Conservation (phyloP, 2,797 vertebrate species). For the Hydrolagus colliei region DNA sequence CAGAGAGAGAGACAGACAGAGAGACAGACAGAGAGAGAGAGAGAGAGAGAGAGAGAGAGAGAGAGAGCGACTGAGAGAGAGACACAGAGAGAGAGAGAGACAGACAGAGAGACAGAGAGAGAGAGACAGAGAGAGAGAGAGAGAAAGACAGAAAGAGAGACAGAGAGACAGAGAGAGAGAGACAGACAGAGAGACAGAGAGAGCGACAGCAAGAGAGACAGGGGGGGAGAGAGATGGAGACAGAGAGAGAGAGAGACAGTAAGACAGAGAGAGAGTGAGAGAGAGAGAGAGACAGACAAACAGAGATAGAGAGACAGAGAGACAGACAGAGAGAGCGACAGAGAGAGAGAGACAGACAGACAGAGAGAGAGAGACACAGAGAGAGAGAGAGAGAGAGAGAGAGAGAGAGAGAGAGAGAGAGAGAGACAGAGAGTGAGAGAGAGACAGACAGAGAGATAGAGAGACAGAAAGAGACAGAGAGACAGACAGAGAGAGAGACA, state of each 20-base stretch:
- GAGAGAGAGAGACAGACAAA: background rate
- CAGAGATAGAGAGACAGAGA: too few species aligned
- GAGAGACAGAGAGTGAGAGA: too few species aligned
- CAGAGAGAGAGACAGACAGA: background rate
- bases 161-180: background rate
- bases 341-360: background rate
- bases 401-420: too few species aligned
- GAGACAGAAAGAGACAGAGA: background rate
- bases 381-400: too few species aligned
- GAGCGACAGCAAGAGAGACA: background rate
- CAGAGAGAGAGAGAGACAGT: background rate
- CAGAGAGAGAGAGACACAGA: background rate
- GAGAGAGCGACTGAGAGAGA: too few species aligned
- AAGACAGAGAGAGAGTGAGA: background rate
- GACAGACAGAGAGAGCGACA: too few species aligned
- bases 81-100: background rate
- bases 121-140: background rate
- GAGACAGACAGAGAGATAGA: background rate
- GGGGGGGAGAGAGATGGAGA: too few species aligned
- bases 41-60: too few species aligned
- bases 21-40: background rate
- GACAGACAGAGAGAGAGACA: background rate
- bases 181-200: background rate
- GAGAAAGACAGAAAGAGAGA: too few species aligned
- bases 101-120: background rate